Conservation (phyloP, 2,797 vertebrate species). For the Chiloscyllium punctatum region DNA sequence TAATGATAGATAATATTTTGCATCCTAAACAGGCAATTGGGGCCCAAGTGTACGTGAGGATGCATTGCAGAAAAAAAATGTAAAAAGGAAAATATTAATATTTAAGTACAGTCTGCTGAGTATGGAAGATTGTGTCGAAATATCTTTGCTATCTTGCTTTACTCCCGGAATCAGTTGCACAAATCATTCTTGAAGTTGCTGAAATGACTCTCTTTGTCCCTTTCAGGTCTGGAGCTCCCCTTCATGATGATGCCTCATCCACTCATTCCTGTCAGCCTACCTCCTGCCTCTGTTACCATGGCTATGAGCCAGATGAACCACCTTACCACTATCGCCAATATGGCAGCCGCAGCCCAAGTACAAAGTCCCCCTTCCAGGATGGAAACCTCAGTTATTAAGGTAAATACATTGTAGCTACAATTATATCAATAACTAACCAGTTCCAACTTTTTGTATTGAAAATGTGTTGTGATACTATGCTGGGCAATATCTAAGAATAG, state of each 20-base stretch:
- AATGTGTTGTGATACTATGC: neutral
- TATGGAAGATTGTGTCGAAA: neutral
- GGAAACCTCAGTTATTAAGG: constrained; percentile 99
- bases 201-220: neutral
- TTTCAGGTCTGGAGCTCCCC: constrained; percentile 89
- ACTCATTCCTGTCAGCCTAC: constrained; percentile 97
- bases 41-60: no score
- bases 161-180: neutral
- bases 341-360: constrained; percentile 96
- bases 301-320: constrained; percentile 99
- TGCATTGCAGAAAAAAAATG: neutral
- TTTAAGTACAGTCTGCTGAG: neutral
- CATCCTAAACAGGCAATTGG: neutral
- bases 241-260: constrained; percentile 99
- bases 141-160: neutral
- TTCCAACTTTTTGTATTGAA: neutral
- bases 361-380: constrained; percentile 91
- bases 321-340: constrained; percentile 97
- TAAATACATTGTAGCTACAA: constrained; percentile 51
- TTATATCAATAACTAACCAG: no score
- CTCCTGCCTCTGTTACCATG: constrained; percentile 98
- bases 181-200: neutral
- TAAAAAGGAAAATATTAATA: neutral
- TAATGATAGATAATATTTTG: neutral
- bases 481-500: neutral